Evolutionary conservation across 2,113 vertebrate species (phyloP).

Genomic region (Copsychus sechellarum): DNA sequence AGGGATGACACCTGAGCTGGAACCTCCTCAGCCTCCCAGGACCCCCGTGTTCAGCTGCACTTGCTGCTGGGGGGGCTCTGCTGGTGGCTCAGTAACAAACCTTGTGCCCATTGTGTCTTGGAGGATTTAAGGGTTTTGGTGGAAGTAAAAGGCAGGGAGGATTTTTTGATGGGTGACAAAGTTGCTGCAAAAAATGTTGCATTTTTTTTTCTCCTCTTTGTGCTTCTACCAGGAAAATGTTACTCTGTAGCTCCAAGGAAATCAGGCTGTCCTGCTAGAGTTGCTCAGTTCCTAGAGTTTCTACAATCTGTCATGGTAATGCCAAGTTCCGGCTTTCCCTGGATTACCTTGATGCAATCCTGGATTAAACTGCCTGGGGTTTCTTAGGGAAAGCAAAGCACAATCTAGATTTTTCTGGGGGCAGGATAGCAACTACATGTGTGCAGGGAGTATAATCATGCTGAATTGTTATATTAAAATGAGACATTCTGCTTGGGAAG

Average conservation of each 20-base stretch:
- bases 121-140: background rate
- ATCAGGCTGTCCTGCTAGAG: background rate
- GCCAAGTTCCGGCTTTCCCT: background rate
- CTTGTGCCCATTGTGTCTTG: background rate
- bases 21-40: background rate
- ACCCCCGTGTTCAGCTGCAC: background rate
- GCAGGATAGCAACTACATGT: background rate
- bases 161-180: background rate
- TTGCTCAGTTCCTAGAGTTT: background rate
- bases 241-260: background rate
- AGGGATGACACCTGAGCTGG: background rate
- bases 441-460: background rate
- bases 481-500: background rate
- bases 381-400: background rate
- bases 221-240: background rate
- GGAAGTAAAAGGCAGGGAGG: background rate
- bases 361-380: background rate
- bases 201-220: background rate
- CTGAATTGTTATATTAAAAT: background rate
- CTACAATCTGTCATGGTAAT: background rate
- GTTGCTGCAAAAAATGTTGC: background rate
- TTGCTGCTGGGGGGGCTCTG: background rate
- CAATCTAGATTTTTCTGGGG: background rate
- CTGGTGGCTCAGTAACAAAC: background rate
- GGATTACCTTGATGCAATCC: background rate